Evolutionary conservation across 2,797 vertebrate genomes (phyloP).

Genomic region (Lithobates sylvaticus): DNA sequence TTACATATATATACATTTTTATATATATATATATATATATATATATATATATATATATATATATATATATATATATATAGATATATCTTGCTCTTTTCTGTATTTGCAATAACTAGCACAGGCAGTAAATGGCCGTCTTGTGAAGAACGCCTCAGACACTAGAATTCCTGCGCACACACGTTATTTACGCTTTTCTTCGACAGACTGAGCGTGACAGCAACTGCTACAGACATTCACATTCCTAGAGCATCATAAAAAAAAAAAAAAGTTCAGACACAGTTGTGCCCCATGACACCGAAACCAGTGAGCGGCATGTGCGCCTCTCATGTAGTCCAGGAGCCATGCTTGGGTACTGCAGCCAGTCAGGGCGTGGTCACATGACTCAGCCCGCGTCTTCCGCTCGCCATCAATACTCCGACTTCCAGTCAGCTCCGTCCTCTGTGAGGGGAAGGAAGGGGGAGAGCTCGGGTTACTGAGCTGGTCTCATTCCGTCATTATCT

Average conservation of each 20-base stretch:
- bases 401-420: conserved; percentile 3
- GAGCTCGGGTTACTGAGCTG: conserved; percentile 16
- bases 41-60: too few relatives aligned
- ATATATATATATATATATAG: too few relatives aligned
- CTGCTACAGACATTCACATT: conserved; percentile 42
- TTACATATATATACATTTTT: too few relatives aligned
- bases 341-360: neutral
- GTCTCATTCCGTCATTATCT: neutral
- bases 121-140: too few relatives aligned
- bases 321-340: neutral
- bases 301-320: neutral
- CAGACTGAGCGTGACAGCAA: conserved; percentile 26
- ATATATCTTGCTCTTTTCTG: too few relatives aligned
- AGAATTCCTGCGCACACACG: neutral
- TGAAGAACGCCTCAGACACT: too few relatives aligned
- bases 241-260: neutral
- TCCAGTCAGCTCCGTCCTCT: conserved; percentile 36
- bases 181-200: neutral
- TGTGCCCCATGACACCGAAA: conserved; percentile 31
- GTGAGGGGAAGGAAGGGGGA: conserved; percentile 19
- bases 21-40: too few relatives aligned
- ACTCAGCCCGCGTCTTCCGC: conserved; percentile 42
- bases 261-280: conserved; percentile 25
- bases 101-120: too few relatives aligned
- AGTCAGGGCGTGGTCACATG: conserved; percentile 48